phyloP scores from a whole-genome alignment of 1,140 invertebrate genomes.

The Caligus rogercresseyi region DNA sequence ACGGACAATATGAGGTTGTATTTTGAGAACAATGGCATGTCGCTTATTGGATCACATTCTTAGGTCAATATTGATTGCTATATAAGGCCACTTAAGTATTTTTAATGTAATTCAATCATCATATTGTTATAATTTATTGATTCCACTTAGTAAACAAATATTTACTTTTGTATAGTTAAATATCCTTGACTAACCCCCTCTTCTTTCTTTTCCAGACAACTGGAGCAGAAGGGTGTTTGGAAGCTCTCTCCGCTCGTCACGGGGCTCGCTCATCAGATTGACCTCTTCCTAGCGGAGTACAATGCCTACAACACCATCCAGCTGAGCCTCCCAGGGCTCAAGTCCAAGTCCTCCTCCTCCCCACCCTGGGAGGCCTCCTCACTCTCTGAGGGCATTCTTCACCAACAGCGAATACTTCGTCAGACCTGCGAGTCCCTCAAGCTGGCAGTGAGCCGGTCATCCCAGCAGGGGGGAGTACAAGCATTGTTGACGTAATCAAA shows the following conservation, averaged over 20 bases:
- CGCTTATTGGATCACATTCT: no score
- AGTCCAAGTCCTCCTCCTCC: constrained; percentile 16
- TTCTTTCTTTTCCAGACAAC: constrained; percentile 10
- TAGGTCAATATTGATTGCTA: no score
- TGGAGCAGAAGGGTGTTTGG: constrained; percentile 1
- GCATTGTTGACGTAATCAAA: constrained; percentile 28
- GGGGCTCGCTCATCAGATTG: constrained; percentile 10
- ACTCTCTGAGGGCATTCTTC: constrained; percentile 10
- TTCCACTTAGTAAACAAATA: no score
- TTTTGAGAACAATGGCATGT: no score
- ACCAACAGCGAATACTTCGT: constrained; percentile 8
- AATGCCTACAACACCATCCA: constrained; percentile 9
- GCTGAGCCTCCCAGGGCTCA: constrained; percentile 4
- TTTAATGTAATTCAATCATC: no score
- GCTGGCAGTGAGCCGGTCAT: constrained; percentile 8
- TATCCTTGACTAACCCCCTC: neutral
- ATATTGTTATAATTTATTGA: no score
- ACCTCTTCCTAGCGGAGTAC: constrained; percentile 17
- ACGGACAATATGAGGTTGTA: no score
- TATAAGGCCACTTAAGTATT: no score
- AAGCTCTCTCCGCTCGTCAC: constrained; percentile 3
- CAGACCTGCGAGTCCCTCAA: constrained; percentile 7
- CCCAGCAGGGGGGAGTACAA: constrained; percentile 15
- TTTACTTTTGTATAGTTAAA: no score
- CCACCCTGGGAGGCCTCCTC: no score